Evolutionary conservation across 64 coral and sea anemone genomes (phyloP), one percentile per base, ranked within the genome.

Genomic region (Pocillopora damicornis): DNA sequence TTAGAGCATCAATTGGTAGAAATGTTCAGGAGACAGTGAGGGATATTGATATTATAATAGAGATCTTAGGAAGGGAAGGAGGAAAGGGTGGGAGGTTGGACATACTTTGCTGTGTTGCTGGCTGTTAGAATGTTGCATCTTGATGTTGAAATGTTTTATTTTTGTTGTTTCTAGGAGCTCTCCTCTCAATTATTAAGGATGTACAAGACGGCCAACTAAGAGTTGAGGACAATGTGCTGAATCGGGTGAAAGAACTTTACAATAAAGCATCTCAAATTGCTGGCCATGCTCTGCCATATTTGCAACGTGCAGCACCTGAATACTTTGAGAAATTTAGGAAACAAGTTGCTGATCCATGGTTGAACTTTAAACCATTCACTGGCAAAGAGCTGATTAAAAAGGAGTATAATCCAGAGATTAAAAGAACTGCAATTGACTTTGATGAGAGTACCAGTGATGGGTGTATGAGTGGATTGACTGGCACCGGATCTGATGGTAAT

Each of bases 291-390:
- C 13, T 96, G 75, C 94, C 94, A 68, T 87, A 26, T 63, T 80
- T 96, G 60, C 80, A 75, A 61, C 58, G 74, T 14, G 30, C 76
- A 0, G 65, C 63, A 15, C 88, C 88, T 42, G 77, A 35, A 15
- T 96, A 96, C 42, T 96, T 90, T 60, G 23, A 79, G 57, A 75
- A 93, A 79, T 96, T 96, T 45, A 91, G 87, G 82, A 93, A 90
- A 86, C 80, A 88, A n/a, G 68, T 96, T 20, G 71, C 92, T 23
- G 45, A 80, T 58, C 94, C 94, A 63, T 96, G 94, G 94, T 38
- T 76, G 35, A 93, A 93, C 62, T 96, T 96, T 59, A 96, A 93
- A 89, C 88, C 83, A 12, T 96, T 96, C 59, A 87, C 87, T 22
- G 89, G 89, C 35, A 89, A 82, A 65, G 68, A 93, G 67, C 88